phyloP scores from a whole-genome alignment of 2,888 invertebrate species.

The Megalurothrips usitatus region DNA sequence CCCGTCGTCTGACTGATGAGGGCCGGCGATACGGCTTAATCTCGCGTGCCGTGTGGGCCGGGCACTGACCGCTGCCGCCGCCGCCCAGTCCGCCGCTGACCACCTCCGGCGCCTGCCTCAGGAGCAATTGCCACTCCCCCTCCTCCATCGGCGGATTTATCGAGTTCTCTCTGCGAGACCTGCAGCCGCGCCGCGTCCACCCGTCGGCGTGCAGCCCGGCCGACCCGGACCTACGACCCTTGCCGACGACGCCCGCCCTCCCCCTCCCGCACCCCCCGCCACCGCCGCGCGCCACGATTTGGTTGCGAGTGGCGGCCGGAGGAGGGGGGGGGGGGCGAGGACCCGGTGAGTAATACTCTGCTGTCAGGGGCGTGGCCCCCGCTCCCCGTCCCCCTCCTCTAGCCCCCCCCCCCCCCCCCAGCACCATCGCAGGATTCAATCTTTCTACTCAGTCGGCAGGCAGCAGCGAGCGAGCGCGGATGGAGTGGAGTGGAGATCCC shows the following conservation, averaged over 20 bases:
- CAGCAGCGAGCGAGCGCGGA: not conserved
- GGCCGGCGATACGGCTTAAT: not conserved
- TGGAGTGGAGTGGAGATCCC: slow-evolving; percentile 7
- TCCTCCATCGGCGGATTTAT: not conserved
- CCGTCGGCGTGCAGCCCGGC: not conserved
- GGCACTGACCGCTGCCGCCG: not conserved
- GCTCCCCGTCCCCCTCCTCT: not conserved
- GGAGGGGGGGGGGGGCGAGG: not conserved
- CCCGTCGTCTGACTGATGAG: too few species aligned
- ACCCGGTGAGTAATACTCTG: slow-evolving; percentile 1
- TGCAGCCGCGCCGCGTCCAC: not conserved
- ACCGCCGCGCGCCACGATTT: not conserved
- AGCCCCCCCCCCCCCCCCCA: not conserved
- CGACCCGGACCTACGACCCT: too few species aligned
- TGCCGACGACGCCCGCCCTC: too few species aligned
- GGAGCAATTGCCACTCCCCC: too few species aligned
- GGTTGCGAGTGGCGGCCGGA: not conserved
- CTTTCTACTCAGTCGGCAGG: not conserved
- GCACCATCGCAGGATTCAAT: slow-evolving; percentile 4
- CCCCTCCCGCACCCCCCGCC: too few species aligned
- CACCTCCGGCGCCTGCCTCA: too few species aligned
- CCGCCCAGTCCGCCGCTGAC: not conserved
- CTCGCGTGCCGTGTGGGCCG: not conserved
- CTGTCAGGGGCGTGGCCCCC: not conserved
- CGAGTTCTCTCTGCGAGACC: not conserved